Percentiles rank a stretch among this genome's conserved stretches.
Conservation (phyloP, 2,888 invertebrate genomes). For the Glaucopsyche alexis region DNA sequence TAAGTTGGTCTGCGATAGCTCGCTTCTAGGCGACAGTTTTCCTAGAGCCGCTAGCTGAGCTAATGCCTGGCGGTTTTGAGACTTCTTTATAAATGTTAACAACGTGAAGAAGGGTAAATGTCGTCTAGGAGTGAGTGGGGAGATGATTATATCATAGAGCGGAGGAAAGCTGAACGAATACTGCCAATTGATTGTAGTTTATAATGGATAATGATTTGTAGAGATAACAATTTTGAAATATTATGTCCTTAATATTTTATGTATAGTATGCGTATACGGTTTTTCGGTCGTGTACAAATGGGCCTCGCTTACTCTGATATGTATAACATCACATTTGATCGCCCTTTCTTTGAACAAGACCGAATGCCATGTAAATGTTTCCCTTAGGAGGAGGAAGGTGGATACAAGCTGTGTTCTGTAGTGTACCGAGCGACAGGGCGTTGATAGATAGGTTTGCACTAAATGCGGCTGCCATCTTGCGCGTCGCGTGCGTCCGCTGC, state of each 20-base stretch:
- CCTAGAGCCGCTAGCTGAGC: background rate
- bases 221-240: conserved; percentile 71
- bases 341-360: conserved; percentile 36
- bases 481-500: conserved; percentile 37
- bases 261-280: conserved; percentile 67
- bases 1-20: conserved; percentile 36
- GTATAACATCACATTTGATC: conserved; percentile 26
- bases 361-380: conserved; percentile 62
- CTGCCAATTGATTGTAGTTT: conserved; percentile 78
- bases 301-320: conserved; percentile 37
- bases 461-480: conserved; percentile 45
- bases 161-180: conserved; percentile 64
- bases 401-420: conserved; percentile 78
- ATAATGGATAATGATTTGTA: conserved; percentile 73
- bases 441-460: conserved; percentile 69
- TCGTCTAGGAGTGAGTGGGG: conserved; percentile 39
- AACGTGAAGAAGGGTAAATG: background rate
- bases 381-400: conserved; percentile 64
- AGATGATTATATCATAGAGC: conserved; percentile 62
- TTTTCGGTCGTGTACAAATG: conserved; percentile 48
- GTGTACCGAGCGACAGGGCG: conserved; percentile 73
- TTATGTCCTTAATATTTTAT: conserved; percentile 73
- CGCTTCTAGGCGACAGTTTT: background rate
- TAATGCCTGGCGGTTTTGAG: background rate
- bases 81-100: background rate